Base-by-base conservation (phyloP, 2,797 vertebrate genomes). In the Falco columbarius region DNA sequence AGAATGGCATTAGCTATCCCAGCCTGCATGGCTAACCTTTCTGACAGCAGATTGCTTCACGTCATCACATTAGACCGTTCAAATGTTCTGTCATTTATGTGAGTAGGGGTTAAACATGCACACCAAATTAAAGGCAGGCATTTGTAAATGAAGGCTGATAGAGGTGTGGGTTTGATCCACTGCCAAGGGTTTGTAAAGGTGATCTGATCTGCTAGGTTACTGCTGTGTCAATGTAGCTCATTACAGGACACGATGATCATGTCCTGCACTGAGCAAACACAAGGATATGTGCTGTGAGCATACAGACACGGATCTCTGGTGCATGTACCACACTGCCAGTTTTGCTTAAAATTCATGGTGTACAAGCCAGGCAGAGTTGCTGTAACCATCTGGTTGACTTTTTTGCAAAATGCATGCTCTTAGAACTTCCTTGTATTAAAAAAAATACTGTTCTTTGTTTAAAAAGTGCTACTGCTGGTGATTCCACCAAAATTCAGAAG, bases 121-220 rank as follows among this genome's bases (percentile, higher is more conserved):
- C 66, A 58, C 10, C 73, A 54, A 79, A 73, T 71, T 90, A 70
- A 85, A 81, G 74, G 55, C 42, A 88, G 94, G 68, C 15, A 74
- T 90, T 77, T 61, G 54, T 46, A 89, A 87, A 89, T 61, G 71
- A 51, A 66, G 73, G 47, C 36, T 76, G 56, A 44, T 62, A 47
- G 68, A 73, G 56, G 81, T 56, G 81, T 70, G 81, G 58, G 26
- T 87, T 75, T 92, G 72, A 85, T 44, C 56, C 11, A 5, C 40
- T 75, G 81, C 68, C 86, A 91, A 80, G n/a, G 23, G 42, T 89
- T 80, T 67, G 49, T 77, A 40, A 58, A 73, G 70, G 27, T 51
- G 49, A 74, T 29, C 40, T 84, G 61, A 83, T 93, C 65, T 93
- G 55, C 38, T 85, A 34, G n/a, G 54, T 91, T 76, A 30, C 34